These are phyloP conservation scores for Stichodactyla mertensii DNA, from an alignment of 64 coral and sea anemone species.

Conservation along the genomic window DNA sequence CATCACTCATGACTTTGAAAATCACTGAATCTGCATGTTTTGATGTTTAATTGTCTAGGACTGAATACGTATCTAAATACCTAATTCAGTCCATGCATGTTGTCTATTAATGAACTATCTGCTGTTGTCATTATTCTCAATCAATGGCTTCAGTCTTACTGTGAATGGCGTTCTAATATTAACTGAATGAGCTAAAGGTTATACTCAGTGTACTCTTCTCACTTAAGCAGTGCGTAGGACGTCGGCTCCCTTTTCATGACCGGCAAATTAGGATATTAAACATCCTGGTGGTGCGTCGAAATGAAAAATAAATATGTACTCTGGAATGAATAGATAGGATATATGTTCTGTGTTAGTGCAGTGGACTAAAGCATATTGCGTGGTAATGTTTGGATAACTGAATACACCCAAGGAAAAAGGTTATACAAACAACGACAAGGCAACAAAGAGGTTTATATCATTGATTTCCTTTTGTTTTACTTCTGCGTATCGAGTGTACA, in stretches of 20 bases:
- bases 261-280: constrained; percentile 7
- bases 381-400: constrained; percentile 9
- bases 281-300: background rate
- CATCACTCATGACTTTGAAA: too few species aligned
- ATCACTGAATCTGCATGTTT: too few species aligned
- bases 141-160: background rate
- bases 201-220: background rate
- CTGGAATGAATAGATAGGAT: background rate
- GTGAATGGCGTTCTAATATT: background rate
- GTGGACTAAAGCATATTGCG: background rate
- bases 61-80: too few species aligned
- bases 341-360: background rate
- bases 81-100: background rate
- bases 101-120: background rate
- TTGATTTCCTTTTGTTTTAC: background rate
- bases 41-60: too few species aligned
- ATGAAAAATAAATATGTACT: constrained; percentile 15
- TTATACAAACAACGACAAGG: background rate
- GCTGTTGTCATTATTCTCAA: background rate
- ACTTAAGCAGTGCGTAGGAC: background rate
- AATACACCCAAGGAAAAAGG: background rate
- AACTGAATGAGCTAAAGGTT: background rate
- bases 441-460: background rate
- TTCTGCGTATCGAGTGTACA: too few species aligned
- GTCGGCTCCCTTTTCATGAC: background rate